phyloP scores from a whole-genome alignment of 23 tunicate species.

The Styela clava region DNA sequence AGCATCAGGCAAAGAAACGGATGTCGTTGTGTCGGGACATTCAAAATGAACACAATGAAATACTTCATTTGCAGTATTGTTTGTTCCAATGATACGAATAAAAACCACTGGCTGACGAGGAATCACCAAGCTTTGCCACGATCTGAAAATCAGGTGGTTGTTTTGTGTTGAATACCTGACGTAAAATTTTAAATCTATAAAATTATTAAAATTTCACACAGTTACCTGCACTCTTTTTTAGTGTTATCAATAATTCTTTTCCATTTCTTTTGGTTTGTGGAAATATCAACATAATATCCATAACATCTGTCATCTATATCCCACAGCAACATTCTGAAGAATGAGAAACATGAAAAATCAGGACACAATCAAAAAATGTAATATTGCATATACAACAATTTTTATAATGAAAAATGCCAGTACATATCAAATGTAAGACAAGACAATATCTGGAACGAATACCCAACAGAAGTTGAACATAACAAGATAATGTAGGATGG shows the following conservation, averaged over 20 bases:
- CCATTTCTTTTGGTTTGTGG: slow-evolving; percentile 63
- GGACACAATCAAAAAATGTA: no score
- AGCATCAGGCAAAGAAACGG: neutral
- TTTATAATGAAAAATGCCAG: no score
- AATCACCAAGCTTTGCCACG: slow-evolving; percentile 75
- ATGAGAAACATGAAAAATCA: neutral
- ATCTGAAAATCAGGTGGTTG: no score
- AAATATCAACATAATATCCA: slow-evolving; percentile 70
- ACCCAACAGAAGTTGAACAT: no score
- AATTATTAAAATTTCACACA: no score
- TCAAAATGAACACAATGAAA: slow-evolving; percentile 97
- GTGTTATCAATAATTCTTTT: slow-evolving; percentile 71
- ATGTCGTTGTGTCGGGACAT: slow-evolving; percentile 53
- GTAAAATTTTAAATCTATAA: no score
- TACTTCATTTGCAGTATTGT: slow-evolving; percentile 96
- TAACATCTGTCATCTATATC: slow-evolving; percentile 86
- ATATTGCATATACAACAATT: no score
- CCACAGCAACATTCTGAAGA: slow-evolving; percentile 60
- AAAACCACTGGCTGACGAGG: slow-evolving; percentile 56
- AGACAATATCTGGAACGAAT: no score
- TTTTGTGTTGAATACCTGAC: no score
- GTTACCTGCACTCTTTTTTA: slow-evolving; percentile 64
- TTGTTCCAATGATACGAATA: slow-evolving; percentile 79
- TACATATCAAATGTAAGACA: no score
- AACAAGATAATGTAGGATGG: no score